Percentiles rank a stretch among this genome's conserved stretches.
Evolutionary conservation across 2,797 vertebrate species (phyloP).

Genomic region (Melanotaenia trifasciata): DNA sequence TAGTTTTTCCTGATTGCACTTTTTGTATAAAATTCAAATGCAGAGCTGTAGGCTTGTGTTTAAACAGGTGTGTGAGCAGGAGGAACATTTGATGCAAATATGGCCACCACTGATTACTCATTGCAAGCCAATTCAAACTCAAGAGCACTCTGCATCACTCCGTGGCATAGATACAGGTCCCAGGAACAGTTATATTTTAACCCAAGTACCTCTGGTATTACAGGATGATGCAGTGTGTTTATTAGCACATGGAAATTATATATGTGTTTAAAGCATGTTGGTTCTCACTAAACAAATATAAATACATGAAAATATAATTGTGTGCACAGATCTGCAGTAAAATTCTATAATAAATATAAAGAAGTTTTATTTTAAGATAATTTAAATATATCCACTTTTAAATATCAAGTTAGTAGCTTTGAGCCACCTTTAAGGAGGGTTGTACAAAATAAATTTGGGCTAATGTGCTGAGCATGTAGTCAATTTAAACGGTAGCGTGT

Average conservation of each 20-base stretch:
- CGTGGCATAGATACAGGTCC: slow-evolving; percentile 49
- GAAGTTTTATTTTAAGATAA: background rate
- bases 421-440: background rate
- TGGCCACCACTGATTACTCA: slow-evolving; percentile 57
- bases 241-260: slow-evolving; percentile 22
- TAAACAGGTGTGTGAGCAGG: slow-evolving; percentile 56
- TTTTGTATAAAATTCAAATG: slow-evolving; percentile 57
- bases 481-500: background rate
- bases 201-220: slow-evolving; percentile 25
- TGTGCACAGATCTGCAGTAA: background rate
- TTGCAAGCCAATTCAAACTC: slow-evolving; percentile 77
- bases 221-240: slow-evolving; percentile 33
- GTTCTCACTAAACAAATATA: background rate
- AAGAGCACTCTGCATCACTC: slow-evolving; percentile 56
- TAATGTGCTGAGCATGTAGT: background rate
- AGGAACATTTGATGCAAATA: slow-evolving; percentile 81
- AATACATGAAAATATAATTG: background rate
- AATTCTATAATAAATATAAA: background rate
- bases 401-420: background rate
- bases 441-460: background rate
- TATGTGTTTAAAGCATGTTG: slow-evolving; percentile 11
- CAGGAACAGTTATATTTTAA: slow-evolving; percentile 57
- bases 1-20: slow-evolving; percentile 55
- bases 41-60: slow-evolving; percentile 48
- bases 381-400: background rate